Percentiles rank a stretch among this genome's conserved stretches.
phyloP scores from a whole-genome alignment of 2,113 vertebrate genomes.

The Aspidoscelis tigris region DNA sequence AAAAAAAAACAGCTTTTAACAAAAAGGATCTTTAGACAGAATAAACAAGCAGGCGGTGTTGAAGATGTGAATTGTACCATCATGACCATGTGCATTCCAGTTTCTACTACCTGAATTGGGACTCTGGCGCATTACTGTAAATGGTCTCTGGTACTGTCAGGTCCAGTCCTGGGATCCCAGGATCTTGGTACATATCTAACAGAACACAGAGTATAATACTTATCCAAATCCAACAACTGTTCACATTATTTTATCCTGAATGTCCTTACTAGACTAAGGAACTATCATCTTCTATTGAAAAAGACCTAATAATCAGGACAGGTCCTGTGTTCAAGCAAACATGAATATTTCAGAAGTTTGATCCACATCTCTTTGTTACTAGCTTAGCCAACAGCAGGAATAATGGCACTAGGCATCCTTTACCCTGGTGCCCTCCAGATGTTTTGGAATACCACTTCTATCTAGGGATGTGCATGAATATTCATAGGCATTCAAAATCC shows the following conservation, averaged over 20 bases:
- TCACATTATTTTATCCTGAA: constrained; percentile 12
- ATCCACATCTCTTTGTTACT: not conserved
- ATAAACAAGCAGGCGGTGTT: too few species aligned
- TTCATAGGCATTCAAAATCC: too few species aligned
- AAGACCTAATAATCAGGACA: not conserved
- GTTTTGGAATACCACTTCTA: too few species aligned
- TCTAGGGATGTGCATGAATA: too few species aligned
- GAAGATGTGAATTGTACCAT: too few species aligned
- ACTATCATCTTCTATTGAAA: not conserved
- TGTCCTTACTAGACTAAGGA: not conserved
- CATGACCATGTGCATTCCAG: too few species aligned
- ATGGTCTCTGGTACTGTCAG: too few species aligned
- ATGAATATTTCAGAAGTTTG: not conserved
- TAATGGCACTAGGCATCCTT: not conserved
- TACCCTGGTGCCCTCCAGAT: not conserved
- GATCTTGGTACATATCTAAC: not conserved
- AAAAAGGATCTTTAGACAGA: too few species aligned
- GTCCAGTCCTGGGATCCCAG: too few species aligned
- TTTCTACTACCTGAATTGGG: too few species aligned
- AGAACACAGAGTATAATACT: not conserved
- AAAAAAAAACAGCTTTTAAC: too few species aligned
- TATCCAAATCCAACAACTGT: constrained; percentile 11
- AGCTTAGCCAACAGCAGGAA: not conserved
- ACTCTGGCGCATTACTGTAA: too few species aligned
- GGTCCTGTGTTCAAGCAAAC: not conserved